Evolutionary conservation across 2,113 vertebrate genomes (phyloP).

Genomic region (Saccopteryx bilineata): DNA sequence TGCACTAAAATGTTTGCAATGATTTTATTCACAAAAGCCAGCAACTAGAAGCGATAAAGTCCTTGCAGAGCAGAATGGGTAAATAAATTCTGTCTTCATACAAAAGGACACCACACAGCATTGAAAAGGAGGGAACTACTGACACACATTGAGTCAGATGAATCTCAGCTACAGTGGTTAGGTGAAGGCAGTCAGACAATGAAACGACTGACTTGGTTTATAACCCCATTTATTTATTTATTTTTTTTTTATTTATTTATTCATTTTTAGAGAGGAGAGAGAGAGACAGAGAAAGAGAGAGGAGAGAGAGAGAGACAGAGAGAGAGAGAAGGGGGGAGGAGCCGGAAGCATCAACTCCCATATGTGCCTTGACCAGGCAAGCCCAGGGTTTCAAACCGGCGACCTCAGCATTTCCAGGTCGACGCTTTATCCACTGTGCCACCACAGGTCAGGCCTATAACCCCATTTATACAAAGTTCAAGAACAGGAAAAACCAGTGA

Average conservation of each 20-base stretch:
- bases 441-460: too few species aligned
- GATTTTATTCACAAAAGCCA: background rate
- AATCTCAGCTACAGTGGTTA: background rate
- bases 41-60: background rate
- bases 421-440: too few species aligned
- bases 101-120: background rate
- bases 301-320: too few species aligned
- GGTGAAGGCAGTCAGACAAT: background rate
- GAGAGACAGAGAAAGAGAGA: too few species aligned
- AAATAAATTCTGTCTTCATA: background rate
- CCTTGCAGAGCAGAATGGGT: background rate
- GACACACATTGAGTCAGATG: background rate
- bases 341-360: too few species aligned
- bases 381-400: too few species aligned
- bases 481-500: background rate
- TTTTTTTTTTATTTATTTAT: too few species aligned
- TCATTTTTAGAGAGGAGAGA: too few species aligned
- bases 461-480: background rate
- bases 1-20: background rate
- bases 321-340: too few species aligned
- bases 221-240: background rate
- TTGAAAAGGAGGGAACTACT: background rate
- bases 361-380: too few species aligned
- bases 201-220: too few species aligned
- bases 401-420: too few species aligned